Percentiles rank a stretch among this genome's conserved stretches.
Evolutionary conservation across 2,113 vertebrate species (phyloP).

Genomic region (Barnardius zonarius): DNA sequence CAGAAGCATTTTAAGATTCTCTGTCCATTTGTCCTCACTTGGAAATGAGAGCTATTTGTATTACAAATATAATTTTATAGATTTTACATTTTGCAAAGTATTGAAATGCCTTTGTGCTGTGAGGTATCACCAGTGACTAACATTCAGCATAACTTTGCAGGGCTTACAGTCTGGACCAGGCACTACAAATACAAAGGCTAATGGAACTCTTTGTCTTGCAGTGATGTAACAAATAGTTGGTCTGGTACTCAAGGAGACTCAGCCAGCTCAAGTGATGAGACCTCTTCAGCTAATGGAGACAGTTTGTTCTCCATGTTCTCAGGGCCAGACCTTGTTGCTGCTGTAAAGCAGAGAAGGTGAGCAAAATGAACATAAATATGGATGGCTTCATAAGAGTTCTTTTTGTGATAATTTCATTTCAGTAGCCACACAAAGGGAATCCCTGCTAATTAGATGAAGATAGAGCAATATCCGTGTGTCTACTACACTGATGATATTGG

Average conservation of each 20-base stretch:
- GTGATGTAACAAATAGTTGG: conserved; percentile 92
- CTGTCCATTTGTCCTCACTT: neutral
- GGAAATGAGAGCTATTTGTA: neutral
- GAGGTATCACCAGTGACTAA: neutral
- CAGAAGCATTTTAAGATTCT: neutral
- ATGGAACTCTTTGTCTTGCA: conserved; percentile 62
- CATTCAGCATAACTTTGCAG: neutral
- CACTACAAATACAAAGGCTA: neutral
- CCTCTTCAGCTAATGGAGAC: conserved; percentile 96
- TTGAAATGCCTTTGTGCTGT: neutral
- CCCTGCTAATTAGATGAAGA: neutral
- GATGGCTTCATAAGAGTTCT: neutral
- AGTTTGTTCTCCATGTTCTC: conserved; percentile 99
- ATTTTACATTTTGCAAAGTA: neutral
- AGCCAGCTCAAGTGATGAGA: conserved; percentile 95
- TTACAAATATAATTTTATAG: neutral
- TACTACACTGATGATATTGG: neutral
- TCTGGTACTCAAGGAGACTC: conserved; percentile 95
- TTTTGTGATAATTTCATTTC: neutral
- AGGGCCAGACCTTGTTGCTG: conserved; percentile 95
- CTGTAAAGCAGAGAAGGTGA: conserved; percentile 96
- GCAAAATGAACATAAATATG: neutral
- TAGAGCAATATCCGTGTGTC: accelerated
- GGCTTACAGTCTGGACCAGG: neutral
- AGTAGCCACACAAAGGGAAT: neutral